phyloP scores from a whole-genome alignment of 2,113 vertebrate genomes.

The Caloenas nicobarica region DNA sequence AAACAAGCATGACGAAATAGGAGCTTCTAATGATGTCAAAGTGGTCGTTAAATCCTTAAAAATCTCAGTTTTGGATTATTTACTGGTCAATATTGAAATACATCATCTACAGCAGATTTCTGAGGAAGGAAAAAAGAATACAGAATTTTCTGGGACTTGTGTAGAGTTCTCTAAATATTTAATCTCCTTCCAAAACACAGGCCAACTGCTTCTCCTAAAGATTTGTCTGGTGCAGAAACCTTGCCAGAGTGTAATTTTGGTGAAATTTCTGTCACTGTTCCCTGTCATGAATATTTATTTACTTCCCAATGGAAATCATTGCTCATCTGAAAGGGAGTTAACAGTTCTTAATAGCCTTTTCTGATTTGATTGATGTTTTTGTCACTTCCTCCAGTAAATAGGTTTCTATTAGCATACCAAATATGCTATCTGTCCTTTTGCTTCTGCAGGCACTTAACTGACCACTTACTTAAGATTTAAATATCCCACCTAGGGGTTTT shows the following conservation, averaged over 20 bases:
- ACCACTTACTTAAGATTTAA: slow-evolving; percentile 81
- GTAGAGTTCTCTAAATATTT: not conserved
- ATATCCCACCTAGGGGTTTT: slow-evolving; percentile 71
- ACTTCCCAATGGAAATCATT: slow-evolving; percentile 82
- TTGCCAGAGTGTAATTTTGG: slow-evolving; percentile 66
- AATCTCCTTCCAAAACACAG: not conserved
- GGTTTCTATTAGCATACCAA: slow-evolving; percentile 83
- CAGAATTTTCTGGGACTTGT: not conserved
- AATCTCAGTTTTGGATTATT: not conserved
- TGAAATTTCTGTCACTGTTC: slow-evolving; percentile 76
- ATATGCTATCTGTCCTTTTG: slow-evolving; percentile 79
- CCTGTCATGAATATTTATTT: slow-evolving; percentile 85
- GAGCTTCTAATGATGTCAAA: not conserved
- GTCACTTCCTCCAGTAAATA: slow-evolving; percentile 85
- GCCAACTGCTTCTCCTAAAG: not conserved
- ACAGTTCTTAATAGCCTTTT: slow-evolving; percentile 84
- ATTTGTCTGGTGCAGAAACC: not conserved
- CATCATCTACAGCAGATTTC: not conserved
- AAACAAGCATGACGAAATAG: not conserved
- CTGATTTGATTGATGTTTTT: slow-evolving; percentile 87
- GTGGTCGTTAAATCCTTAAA: not conserved
- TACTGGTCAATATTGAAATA: not conserved
- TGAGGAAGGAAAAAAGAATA: not conserved
- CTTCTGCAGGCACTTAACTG: slow-evolving; percentile 75
- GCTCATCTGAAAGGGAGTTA: slow-evolving; percentile 85